A percentile compares a stretch with the other conserved stretches of the same genome.
These are phyloP conservation scores for Penaeus vannamei DNA, from an alignment of 1,140 invertebrate species.

Conservation along the genomic window DNA sequence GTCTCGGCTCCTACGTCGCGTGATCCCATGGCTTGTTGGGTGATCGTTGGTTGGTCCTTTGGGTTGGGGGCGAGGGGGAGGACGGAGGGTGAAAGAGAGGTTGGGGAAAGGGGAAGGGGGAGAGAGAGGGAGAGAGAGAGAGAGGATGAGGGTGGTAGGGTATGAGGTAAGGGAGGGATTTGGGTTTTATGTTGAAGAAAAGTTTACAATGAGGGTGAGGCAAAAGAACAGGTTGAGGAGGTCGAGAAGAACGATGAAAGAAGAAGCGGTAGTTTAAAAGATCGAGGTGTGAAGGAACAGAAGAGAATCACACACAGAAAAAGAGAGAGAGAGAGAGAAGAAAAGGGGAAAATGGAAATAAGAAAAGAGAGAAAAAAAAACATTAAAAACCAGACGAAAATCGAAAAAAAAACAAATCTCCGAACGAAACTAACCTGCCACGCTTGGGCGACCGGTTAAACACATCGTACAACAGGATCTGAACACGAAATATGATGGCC, in stretches of 20 bases:
- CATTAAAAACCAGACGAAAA: background rate
- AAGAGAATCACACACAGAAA: background rate
- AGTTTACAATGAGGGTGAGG: background rate
- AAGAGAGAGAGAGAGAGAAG: background rate
- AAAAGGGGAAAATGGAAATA: too few relatives aligned
- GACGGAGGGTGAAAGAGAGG: too few relatives aligned
- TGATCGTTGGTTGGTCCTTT: background rate
- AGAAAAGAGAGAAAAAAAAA: background rate
- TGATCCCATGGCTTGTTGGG: background rate
- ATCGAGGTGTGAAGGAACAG: background rate
- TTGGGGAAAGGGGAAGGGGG: too few relatives aligned
- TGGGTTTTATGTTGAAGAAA: background rate
- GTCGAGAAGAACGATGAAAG: background rate
- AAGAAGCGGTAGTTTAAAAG: too few relatives aligned
- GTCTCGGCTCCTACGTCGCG: conserved; percentile 36
- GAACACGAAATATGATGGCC: conserved; percentile 37
- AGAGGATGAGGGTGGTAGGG: too few relatives aligned
- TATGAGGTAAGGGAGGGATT: background rate
- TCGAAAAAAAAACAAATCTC: background rate
- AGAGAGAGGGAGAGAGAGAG: too few relatives aligned
- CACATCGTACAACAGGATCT: conserved; percentile 46
- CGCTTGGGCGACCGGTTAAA: conserved; percentile 25
- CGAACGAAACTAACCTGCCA: conserved; percentile 18
- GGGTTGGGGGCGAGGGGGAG: background rate
- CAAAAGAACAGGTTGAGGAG: background rate